Base-by-base conservation (phyloP, 2,888 invertebrate genomes). In the Pandemis corylana region DNA sequence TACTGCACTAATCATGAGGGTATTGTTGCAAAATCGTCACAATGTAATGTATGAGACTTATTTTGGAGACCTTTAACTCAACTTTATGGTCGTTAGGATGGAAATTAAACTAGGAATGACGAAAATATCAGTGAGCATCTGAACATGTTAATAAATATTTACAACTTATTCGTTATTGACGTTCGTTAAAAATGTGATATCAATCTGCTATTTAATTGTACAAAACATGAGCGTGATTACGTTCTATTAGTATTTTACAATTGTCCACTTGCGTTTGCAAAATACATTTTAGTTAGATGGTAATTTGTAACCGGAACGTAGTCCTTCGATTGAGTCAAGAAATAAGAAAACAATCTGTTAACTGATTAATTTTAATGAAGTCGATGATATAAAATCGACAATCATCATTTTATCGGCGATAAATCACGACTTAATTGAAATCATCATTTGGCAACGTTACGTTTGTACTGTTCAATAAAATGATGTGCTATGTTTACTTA, bases 1-100 rank as follows among this genome's bases (percentile, higher is more conserved):
- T 77, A 77, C 77, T 81, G 69, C 80, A 79, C 78, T 78, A 78
- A 78, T 76, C 76, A 71, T 78, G 76, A 77, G 71, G 77, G 77
- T 75, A 78, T 80, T 78, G 80, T 80, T 71, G 67, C 70, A 71
- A 71, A 71, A 75, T 63, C 67, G n/a, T 62, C 66, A 62, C 51
- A 70, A 36, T 44, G 28, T 65, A 69, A 65, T 59, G 69, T 7
- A 42, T 66, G 46, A 42, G 51, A 42, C 44, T 64, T 68, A 72
- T 65, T 68, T 67, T 42, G 13, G 62, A 10, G 56, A 59, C 41
- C 36, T 68, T 46, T 64, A 36, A 6, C 5, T 49, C 12, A 46
- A 9, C 28, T 53, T 44, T n/a, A 71, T 71, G 44, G 15, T 65
- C 4, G 28, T 0, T 36, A 36, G 28, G 28, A 36, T 4, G 4